phyloP scores from a whole-genome alignment of 2,797 vertebrate species.

The Agapornis canus region DNA sequence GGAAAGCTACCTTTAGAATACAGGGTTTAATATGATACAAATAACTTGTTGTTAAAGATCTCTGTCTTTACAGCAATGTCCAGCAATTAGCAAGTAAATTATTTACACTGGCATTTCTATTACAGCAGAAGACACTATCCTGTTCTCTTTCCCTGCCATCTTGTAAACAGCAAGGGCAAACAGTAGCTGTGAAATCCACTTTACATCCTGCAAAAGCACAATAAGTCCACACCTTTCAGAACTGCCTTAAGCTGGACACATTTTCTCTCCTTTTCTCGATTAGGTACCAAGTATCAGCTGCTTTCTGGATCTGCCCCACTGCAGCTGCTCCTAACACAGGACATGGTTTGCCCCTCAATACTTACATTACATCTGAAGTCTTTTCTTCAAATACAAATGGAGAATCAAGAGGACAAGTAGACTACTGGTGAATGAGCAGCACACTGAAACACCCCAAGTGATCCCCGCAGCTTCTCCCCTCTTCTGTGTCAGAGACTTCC shows the following conservation, averaged over 20 bases:
- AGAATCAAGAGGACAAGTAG: neutral
- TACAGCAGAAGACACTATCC: neutral
- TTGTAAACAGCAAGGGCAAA: constrained; percentile 4
- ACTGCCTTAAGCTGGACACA: neutral
- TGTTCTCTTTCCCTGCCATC: neutral
- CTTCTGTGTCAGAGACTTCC: neutral
- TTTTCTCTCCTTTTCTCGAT: neutral
- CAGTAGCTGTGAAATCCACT: constrained; percentile 13
- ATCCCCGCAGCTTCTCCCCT: constrained; percentile 29
- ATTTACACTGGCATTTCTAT: neutral
- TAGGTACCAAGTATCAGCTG: neutral
- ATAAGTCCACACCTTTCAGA: neutral
- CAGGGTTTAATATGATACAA: neutral
- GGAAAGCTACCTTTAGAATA: neutral
- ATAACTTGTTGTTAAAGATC: neutral
- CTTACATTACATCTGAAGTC: constrained; percentile 51
- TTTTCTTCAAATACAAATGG: constrained; percentile 10
- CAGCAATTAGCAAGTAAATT: constrained; percentile 8
- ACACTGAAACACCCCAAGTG: neutral
- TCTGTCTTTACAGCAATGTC: neutral
- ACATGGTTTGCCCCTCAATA: constrained; percentile 26
- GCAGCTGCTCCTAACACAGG: neutral
- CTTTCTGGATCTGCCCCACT: neutral
- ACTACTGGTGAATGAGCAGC: neutral
- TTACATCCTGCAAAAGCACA: neutral